Conservation (phyloP, 2,888 invertebrate species). For the Entomobrya multifasciata region DNA sequence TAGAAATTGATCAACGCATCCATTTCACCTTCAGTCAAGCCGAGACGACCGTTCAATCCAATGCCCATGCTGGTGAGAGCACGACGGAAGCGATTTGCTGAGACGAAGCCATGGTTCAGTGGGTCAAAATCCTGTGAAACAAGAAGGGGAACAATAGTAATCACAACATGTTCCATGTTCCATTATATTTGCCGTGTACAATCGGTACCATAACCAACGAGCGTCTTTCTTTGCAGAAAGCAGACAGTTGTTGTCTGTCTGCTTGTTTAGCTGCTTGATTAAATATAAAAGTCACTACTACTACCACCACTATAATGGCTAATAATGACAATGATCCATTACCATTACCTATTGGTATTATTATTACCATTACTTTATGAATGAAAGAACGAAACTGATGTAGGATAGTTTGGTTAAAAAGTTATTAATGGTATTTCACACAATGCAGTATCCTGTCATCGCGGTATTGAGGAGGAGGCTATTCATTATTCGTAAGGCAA, state of each 20-base stretch:
- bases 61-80: slow-evolving; percentile 87
- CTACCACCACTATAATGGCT: too few relatives aligned
- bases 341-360: too few relatives aligned
- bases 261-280: too few relatives aligned
- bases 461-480: too few relatives aligned
- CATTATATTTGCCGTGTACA: slow-evolving; percentile 19
- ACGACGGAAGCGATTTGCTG: slow-evolving; percentile 87
- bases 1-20: slow-evolving; percentile 86
- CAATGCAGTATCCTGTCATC: too few relatives aligned
- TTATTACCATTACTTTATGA: neutral
- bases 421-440: slow-evolving; percentile 16
- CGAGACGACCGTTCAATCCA: slow-evolving; percentile 83
- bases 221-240: too few relatives aligned
- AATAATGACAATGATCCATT: too few relatives aligned
- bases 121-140: slow-evolving; percentile 86
- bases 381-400: neutral
- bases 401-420: too few relatives aligned
- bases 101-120: slow-evolving; percentile 86
- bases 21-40: slow-evolving; percentile 85
- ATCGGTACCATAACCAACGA: slow-evolving; percentile 57
- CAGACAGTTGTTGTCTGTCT: too few relatives aligned
- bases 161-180: neutral
- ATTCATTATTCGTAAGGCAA: too few relatives aligned
- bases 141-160: slow-evolving; percentile 6
- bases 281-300: too few relatives aligned